Percentiles rank a stretch among this genome's conserved stretches.
phyloP scores from a whole-genome alignment of 1,140 invertebrate species.

The Hylaeus volcanicus region DNA sequence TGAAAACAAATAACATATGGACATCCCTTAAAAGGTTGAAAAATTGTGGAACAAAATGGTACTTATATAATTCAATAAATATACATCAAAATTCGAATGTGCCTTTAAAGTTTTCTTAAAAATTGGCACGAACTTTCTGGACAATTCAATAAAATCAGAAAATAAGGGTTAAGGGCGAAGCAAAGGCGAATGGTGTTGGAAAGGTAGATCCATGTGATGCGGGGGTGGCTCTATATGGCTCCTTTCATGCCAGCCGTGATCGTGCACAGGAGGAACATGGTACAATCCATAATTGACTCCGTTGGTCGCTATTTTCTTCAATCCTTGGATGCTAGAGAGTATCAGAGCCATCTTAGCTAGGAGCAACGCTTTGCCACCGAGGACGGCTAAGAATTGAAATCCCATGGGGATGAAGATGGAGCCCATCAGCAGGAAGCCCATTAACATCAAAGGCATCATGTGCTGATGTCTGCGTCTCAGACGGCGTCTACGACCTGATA shows the following conservation, averaged over 20 bases:
- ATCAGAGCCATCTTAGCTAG: constrained; percentile 89
- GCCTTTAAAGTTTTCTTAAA: too few relatives aligned
- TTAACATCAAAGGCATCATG: constrained; percentile 87
- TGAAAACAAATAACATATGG: too few relatives aligned
- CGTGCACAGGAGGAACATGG: constrained; percentile 62
- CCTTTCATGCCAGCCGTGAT: constrained; percentile 74
- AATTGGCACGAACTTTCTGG: too few relatives aligned
- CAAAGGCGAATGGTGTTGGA: background rate
- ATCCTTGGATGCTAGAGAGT: constrained; percentile 88
- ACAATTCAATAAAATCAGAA: too few relatives aligned
- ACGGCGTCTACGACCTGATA: constrained; percentile 79
- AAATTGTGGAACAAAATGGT: too few relatives aligned
- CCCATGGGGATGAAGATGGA: constrained; percentile 88
- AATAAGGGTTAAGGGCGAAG: too few relatives aligned
- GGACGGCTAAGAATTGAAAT: constrained; percentile 88
- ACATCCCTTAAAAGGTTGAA: too few relatives aligned
- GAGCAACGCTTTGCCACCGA: constrained; percentile 88
- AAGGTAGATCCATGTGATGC: constrained; percentile 15
- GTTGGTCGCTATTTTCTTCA: constrained; percentile 83
- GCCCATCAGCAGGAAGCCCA: constrained; percentile 86
- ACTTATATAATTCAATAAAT: too few relatives aligned
- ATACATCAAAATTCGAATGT: too few relatives aligned
- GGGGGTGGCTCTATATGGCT: constrained; percentile 54
- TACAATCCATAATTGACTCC: constrained; percentile 79
- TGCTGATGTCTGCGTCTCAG: constrained; percentile 81